Base-by-base conservation (phyloP, 2,888 invertebrate species). In the Zaprionus bogoriensis region DNA sequence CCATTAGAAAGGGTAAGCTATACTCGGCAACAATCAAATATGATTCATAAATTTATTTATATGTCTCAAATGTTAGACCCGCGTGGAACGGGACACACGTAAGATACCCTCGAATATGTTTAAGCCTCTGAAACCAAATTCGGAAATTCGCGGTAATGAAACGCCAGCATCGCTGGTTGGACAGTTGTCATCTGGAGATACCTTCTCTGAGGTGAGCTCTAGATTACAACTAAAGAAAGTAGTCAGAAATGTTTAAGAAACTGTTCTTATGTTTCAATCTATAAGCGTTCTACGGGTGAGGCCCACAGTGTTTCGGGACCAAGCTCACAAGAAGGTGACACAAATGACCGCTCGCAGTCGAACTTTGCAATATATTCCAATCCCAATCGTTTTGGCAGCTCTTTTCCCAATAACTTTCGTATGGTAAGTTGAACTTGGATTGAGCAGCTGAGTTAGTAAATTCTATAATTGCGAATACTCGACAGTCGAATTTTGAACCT, bases 71-170 rank as follows among this genome's bases (percentile, higher is more conserved):
- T 22, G 6, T 39, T 12, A 78, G 74, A 3, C 41, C 0, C 67
- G 80, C 39, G 30, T 48, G 6, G 19, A 2, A 2, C 57, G 76
- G 1, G 84, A 80, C 20, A 80, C 80, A 0, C 52, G 64, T 0
- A 45, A 63, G 19, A 70, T 80, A 41, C 67, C 80, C 14, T 67
- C 82, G 27, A 50, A 58, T 41, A 51, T 67, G 51, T 80, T 80
- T 4, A 67, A 67, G 51, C 81, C 80, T 0, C 45, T 80, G 12
- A 44, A 19, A 0, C 7, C 9, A 0, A 10, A 9, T 1, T 4
- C 25, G 0, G 20, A 36, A 1, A 27, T 27, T 0, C 19, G 28
- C 4, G 14, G 10, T 6, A 52, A 36, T 25, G 4, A 7, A 1
- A n/a, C 57, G 0, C 2, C 5, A n/a, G 3, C 9, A 1, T 2